Evolutionary conservation across 2,888 invertebrate species (phyloP), one percentile per base, ranked within the genome.

Genomic region (Arenicola marina): DNA sequence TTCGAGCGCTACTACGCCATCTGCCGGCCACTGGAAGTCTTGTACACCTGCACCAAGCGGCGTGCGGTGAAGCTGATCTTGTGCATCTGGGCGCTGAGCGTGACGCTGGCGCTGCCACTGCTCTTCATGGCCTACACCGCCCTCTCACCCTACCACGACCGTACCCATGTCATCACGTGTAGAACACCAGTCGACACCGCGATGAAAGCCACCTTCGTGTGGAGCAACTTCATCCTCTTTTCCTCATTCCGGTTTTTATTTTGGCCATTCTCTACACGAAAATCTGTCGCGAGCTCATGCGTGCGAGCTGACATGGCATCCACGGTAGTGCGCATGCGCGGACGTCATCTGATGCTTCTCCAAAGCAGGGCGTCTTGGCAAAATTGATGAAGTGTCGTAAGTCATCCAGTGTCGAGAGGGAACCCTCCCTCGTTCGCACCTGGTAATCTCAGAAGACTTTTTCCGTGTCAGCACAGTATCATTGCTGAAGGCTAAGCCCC

Each of bases 1-100:
- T 92, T 95, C 83, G 95, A 95, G 84, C 87, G 92, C 29, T 92
- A 91, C 85, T 91, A 91, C 84, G 95, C 95, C 70, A 94, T 95
- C 80, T 95, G 95, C 83, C 91, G 93, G 80, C 95, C 95, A 0
- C 86, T 95, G 59, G 46, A 59, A 59, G 65, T 58, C 29, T 38
- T 57, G 51, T 80, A 83, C 68, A 79, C 80, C 38, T 82, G 83
- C 69, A 82, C 82, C 2, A 77, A 78, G 44, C 75, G 77, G 29
- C 66, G 81, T 24, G 83, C 84, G 1, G 65, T 80, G 21, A 73
- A 76, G 29, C 76, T 83, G 56, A 82, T 84, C 61, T 65, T 73
- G 2, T 71, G 70, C 15, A 72, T 84, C 21, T 84, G 84, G 84
- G 60, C 81, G 33, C 55, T 79, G 21, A 81, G 82, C 28, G 70